A percentile compares a stretch with the other conserved stretches of the same genome.
Conservation (phyloP, 2,797 vertebrate genomes). For the Pseudomugil gertrudae region DNA sequence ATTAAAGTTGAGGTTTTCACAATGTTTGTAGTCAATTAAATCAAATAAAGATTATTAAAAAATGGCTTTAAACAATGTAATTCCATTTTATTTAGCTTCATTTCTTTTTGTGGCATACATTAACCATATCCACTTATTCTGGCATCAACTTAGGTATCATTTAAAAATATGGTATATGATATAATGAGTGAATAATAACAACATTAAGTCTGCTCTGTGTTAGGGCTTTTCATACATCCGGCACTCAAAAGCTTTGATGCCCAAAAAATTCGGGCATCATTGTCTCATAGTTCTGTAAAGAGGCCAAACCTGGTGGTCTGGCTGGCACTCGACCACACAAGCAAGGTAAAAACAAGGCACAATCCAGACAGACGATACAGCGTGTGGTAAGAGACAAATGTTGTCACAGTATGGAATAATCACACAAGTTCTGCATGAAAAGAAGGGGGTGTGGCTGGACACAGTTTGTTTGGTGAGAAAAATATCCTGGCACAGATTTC, state of each 20-base stretch:
- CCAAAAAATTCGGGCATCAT: background rate
- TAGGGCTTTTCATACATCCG: background rate
- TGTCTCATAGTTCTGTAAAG: background rate
- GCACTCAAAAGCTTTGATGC: background rate
- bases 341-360: slow-evolving; percentile 14
- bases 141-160: background rate
- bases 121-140: background rate
- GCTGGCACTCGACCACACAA: slow-evolving; percentile 12
- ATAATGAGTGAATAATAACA: background rate
- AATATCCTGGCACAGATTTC: slow-evolving; percentile 41
- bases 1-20: background rate
- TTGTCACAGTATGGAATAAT: slow-evolving; percentile 51
- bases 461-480: slow-evolving; percentile 17
- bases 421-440: slow-evolving; percentile 26
- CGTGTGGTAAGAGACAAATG: slow-evolving; percentile 48
- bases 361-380: slow-evolving; percentile 19
- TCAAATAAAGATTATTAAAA: no score
- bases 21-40: background rate
- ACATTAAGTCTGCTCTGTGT: background rate
- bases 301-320: slow-evolving; percentile 2
- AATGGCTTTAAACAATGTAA: background rate
- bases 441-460: background rate
- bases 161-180: no score
- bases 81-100: background rate
- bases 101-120: background rate